Percentiles rank a stretch among this genome's conserved stretches.
phyloP scores from a whole-genome alignment of 2,888 invertebrate genomes.

The Norana najaformis region DNA sequence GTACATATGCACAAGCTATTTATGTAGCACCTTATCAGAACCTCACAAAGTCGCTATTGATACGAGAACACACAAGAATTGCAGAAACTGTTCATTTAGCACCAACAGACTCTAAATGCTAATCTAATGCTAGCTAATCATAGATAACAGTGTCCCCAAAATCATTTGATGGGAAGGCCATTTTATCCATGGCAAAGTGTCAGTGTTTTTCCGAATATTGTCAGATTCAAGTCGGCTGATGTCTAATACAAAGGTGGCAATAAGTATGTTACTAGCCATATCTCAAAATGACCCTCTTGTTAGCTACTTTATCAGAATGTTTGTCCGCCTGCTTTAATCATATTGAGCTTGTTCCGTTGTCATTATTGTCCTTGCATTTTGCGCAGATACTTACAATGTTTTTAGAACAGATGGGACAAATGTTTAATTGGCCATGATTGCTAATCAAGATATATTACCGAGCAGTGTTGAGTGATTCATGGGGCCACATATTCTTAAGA shows the following conservation, averaged over 20 bases:
- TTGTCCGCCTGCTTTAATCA: neutral
- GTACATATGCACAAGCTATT: too few species aligned
- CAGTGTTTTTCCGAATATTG: too few species aligned
- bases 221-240: too few species aligned
- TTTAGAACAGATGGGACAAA: neutral
- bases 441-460: neutral
- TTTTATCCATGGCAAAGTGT: neutral
- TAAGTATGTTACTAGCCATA: too few species aligned
- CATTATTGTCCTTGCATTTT: neutral
- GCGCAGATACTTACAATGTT: neutral
- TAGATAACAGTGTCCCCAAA: neutral
- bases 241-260: too few species aligned
- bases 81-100: neutral
- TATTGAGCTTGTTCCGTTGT: neutral
- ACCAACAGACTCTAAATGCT: neutral
- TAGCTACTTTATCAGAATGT: neutral
- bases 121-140: neutral
- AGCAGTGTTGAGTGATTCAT: neutral
- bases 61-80: neutral
- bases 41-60: too few species aligned
- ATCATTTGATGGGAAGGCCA: neutral
- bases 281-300: constrained; percentile 13
- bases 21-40: too few species aligned
- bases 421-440: neutral
- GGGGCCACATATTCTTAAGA: neutral